These are phyloP conservation scores for Coregonus clupeaformis DNA, from an alignment of 2,113 vertebrate genomes.

Conservation along the genomic window DNA sequence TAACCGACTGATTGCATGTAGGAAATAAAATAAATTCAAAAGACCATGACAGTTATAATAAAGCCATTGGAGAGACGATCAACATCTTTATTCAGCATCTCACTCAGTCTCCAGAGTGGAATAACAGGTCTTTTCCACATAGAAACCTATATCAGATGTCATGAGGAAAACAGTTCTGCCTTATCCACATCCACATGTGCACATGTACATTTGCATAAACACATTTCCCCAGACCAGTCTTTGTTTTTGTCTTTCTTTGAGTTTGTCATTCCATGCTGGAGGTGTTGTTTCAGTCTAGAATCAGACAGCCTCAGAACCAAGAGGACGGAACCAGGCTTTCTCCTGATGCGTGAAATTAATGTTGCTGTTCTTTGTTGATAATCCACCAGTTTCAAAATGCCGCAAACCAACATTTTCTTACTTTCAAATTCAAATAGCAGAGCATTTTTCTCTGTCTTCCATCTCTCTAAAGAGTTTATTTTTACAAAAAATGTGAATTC, in stretches of 20 bases:
- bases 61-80: not conserved
- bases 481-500: conserved; percentile 1
- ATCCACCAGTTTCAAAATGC: conserved; percentile 37
- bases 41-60: conserved; percentile 6
- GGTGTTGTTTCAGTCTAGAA: conserved; percentile 27
- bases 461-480: conserved; percentile 12
- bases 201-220: conserved; percentile 28
- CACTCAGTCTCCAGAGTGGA: no score
- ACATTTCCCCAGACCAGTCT: conserved; percentile 27
- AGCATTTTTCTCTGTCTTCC: not conserved
- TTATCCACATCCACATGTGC: conserved; percentile 16
- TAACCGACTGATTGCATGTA: not conserved
- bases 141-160: not conserved
- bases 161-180: not conserved
- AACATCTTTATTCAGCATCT: not conserved
- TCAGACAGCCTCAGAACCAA: conserved; percentile 16
- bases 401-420: conserved; percentile 34
- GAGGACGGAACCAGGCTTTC: conserved; percentile 20
- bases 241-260: conserved; percentile 13
- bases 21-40: not conserved
- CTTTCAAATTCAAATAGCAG: conserved; percentile 15
- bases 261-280: conserved; percentile 25
- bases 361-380: conserved; percentile 50
- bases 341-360: conserved; percentile 50
- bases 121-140: conserved; percentile 4